A percentile compares a stretch with the other conserved stretches of the same genome.
These are phyloP conservation scores for Cebidichthys violaceus DNA, from an alignment of 2,113 vertebrate genomes.

Conservation along the genomic window DNA sequence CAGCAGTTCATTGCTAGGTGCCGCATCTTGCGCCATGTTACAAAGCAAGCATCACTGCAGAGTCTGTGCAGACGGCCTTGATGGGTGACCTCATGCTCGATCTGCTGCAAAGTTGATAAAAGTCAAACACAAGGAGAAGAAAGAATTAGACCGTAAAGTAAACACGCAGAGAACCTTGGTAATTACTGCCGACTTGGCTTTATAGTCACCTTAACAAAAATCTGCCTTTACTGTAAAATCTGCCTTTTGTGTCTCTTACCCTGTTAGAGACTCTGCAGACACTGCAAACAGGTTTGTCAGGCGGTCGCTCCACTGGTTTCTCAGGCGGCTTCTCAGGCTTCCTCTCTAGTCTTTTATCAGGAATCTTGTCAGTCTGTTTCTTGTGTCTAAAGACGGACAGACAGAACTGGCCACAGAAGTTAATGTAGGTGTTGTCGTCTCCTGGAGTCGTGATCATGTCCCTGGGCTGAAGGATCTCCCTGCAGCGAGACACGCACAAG, in stretches of 20 bases:
- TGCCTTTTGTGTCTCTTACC: constrained; percentile 79
- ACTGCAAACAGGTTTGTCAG: constrained; percentile 90
- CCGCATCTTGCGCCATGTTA: constrained; percentile 93
- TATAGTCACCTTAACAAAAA: neutral
- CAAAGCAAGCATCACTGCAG: constrained; percentile 94
- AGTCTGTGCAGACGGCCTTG: constrained; percentile 94
- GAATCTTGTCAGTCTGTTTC: constrained; percentile 50
- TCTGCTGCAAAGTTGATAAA: constrained; percentile 68
- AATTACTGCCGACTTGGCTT: neutral
- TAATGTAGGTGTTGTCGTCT: constrained; percentile 87
- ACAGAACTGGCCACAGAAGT: constrained; percentile 96
- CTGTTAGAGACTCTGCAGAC: constrained; percentile 91
- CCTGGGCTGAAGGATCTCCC: constrained; percentile 93
- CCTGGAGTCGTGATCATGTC: constrained; percentile 94
- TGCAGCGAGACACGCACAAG: constrained; percentile 64
- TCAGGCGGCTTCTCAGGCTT: constrained; percentile 82
- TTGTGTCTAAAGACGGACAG: constrained; percentile 90
- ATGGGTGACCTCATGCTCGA: constrained; percentile 96
- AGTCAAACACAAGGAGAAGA: neutral
- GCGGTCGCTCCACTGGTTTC: constrained; percentile 76
- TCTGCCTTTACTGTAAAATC: neutral
- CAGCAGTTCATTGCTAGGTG: constrained; percentile 98
- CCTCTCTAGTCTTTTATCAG: constrained; percentile 82
- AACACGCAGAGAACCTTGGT: neutral
- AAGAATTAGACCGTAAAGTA: neutral